Evolutionary conservation across 1,140 invertebrate genomes (phyloP), one percentile per base, ranked within the genome.

Genomic region (Dendroctonus ponderosae): DNA sequence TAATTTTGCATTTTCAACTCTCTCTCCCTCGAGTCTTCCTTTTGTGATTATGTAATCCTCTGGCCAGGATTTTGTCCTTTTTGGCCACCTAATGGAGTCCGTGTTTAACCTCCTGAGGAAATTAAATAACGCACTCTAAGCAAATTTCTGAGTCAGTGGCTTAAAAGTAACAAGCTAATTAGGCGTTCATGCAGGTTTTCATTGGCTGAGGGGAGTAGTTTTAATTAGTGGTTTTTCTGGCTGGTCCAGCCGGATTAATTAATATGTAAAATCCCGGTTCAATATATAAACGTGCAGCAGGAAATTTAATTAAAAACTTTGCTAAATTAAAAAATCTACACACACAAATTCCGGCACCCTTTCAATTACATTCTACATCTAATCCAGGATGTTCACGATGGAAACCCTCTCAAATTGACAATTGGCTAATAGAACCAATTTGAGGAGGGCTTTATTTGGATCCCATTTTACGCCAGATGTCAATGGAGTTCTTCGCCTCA

Each of bases 91-190:
- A 50, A 61, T 61, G 46, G 50, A 49, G 58, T 61, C 46, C 9
- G 46, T 61, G 44, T 48, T 61, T 37, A 58, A 58, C 56, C 42
- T 58, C 41, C 41, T 58, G 56, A 58, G 40, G 14, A 50, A 61
- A 61, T 50, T 50, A 40, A 50, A 61, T 61, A 61, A 61, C 49
- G 58, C n/a, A 50, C 37, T 48, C 7, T 50, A 49, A 61, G 58
- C 58, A 48, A 61, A 50, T 61, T 61, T 61, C 44, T 61, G 50
- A 61, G 58, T 61, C 44, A 61, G 40, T 61, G 44, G 38, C 44
- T 61, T 50, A 61, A 61, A 61, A 61, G 58, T 61, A 61, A 61
- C 58, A 61, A 48, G 58, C 50, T 61, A 61, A 61, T 61, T 61
- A 48, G 46, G 58, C 50, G 50, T 61, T 44, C 58, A 61, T 61